Base-by-base conservation (phyloP, 2,888 invertebrate genomes). In the Azorinus chamasolen region DNA sequence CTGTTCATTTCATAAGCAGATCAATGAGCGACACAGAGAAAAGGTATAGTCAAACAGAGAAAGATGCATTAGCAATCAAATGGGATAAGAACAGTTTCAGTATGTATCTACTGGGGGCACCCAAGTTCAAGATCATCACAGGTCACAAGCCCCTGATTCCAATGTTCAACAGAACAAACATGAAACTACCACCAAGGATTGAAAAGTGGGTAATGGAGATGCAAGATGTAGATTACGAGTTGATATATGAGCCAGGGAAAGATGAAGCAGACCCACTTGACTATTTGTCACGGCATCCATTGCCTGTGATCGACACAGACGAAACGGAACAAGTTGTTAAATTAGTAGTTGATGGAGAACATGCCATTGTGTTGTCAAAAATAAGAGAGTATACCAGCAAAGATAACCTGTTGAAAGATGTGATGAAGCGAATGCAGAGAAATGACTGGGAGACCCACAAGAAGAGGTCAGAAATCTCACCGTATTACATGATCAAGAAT, bases 91-190 rank as follows among this genome's bases (percentile, higher is more conserved):
- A 39, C 12, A 14, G 69, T 41, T 66, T 75, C 37, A 22, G 63
- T 22, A 75, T 68, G 22, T 72, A 79, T 51, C 37, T 76, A 27
- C 45, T 73, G 27, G 73, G 80, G 51, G 74, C 81, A 20, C 73
- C 76, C 18, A 73, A 45, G n/a, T 58, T 58, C n/a, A 43, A 58
- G 24, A 41, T 58, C 1, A 20, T 43, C 18, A 58, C 58, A 43
- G 14, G 27, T 41, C 45, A 54, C 24, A 64, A 78, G 41, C 74
- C 51, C 1, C 20, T 74, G 16, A 6, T 71, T 32, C 54, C 64
- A 20, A 54, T 71, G 57, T 66, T 74, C 45, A 74, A 69, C 66
- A 71, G 59, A 32, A 1, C 37, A 14, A 54, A 4, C 14, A 25
- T 3, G 1, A 66, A 70, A 24, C 58, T 10, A 10, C 4, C 5